Percentiles rank a stretch among this genome's conserved stretches.
Evolutionary conservation across 2,888 invertebrate genomes (phyloP).

Genomic region (Zygothrica quintamaculata): DNA sequence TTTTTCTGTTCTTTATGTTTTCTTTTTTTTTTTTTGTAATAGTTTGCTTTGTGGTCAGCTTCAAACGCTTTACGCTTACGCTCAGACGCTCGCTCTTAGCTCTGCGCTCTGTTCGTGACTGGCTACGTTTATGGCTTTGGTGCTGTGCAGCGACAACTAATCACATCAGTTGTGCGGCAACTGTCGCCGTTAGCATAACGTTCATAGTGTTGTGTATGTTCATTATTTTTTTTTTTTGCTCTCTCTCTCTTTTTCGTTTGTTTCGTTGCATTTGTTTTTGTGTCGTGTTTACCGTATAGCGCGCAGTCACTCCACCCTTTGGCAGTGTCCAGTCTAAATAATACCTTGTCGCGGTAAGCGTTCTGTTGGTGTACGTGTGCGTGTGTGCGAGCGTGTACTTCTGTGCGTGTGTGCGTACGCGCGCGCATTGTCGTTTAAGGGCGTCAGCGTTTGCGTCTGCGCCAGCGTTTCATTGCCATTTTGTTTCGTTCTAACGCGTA

Average conservation of each 20-base stretch:
- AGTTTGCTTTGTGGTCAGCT: slow-evolving; percentile 46
- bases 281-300: slow-evolving; percentile 10
- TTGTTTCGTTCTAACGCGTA: slow-evolving; percentile 38
- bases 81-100: slow-evolving; percentile 10
- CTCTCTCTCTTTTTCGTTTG: slow-evolving; percentile 24
- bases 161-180: slow-evolving; percentile 71
- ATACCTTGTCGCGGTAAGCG: slow-evolving; percentile 4
- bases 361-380: slow-evolving; percentile 15
- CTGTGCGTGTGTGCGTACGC: slow-evolving; percentile 46
- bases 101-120: slow-evolving; percentile 20
- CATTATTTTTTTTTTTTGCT: slow-evolving; percentile 13
- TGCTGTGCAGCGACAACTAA: slow-evolving; percentile 37
- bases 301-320: no score
- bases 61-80: slow-evolving; percentile 27
- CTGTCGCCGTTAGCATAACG: slow-evolving; percentile 66
- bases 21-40: slow-evolving; percentile 38
- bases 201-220: slow-evolving; percentile 42
- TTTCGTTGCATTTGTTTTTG: slow-evolving; percentile 21
- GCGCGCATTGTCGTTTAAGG: slow-evolving; percentile 51
- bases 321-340: no score
- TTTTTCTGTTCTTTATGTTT: no score
- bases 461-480: slow-evolving; percentile 43
- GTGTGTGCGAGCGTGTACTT: slow-evolving; percentile 11
- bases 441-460: slow-evolving; percentile 42
- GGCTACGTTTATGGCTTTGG: slow-evolving; percentile 28